A percentile compares a stretch with the other conserved stretches of the same genome.
phyloP scores from a whole-genome alignment of 2,888 invertebrate genomes.

The Podotricha telesiphe region DNA sequence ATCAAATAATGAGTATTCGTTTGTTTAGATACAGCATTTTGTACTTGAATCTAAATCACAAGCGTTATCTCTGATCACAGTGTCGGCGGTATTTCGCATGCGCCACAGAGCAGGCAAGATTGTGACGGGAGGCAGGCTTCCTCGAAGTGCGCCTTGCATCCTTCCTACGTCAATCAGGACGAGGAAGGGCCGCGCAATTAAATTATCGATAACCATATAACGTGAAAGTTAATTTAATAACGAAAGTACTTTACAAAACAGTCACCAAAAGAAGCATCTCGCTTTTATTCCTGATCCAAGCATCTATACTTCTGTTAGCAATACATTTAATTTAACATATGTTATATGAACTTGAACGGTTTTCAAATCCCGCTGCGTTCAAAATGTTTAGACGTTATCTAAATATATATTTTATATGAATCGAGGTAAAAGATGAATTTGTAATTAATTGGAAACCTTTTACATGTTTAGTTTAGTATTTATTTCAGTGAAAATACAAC shows the following conservation, averaged over 20 bases:
- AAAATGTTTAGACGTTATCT: too few relatives aligned
- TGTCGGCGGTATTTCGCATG: conserved; percentile 77
- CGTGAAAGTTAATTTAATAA: conserved; percentile 12
- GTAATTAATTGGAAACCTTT: too few relatives aligned
- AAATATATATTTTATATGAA: too few relatives aligned
- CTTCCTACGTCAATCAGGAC: conserved; percentile 56
- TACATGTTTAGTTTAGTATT: too few relatives aligned
- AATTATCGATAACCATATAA: conserved; percentile 40
- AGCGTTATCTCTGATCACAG: conserved; percentile 74
- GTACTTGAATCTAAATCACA: conserved; percentile 78
- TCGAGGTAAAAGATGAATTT: too few relatives aligned
- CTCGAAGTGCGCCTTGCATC: conserved; percentile 65
- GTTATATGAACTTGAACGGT: too few relatives aligned
- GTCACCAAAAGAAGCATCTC: background rate
- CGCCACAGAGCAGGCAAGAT: conserved; percentile 49
- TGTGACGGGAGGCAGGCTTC: conserved; percentile 66
- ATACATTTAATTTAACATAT: background rate
- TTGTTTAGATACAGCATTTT: conserved; percentile 78
- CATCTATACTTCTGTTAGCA: background rate
- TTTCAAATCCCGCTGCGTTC: too few relatives aligned
- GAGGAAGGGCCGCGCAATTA: conserved; percentile 51
- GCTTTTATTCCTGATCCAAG: background rate
- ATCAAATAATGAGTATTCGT: conserved; percentile 32
- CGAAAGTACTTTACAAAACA: background rate
- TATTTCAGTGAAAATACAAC: too few relatives aligned